A percentile compares a stretch with the other conserved stretches of the same genome.
These are phyloP conservation scores for Boleophthalmus pectinirostris DNA, from an alignment of 2,113 vertebrate genomes.

Conservation along the genomic window DNA sequence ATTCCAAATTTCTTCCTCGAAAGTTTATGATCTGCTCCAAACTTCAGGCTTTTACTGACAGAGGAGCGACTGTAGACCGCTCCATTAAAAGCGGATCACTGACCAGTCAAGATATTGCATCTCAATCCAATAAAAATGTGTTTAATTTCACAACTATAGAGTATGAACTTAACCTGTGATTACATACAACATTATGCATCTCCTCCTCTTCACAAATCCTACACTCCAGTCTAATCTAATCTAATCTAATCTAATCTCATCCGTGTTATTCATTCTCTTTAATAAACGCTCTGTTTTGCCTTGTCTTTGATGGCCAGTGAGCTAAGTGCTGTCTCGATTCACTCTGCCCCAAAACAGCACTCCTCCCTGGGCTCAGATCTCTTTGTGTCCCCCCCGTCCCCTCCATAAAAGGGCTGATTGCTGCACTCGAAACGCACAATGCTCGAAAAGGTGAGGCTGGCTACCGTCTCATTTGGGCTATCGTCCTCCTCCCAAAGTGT, in stretches of 20 bases:
- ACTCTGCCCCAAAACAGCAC: neutral
- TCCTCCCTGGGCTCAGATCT: neutral
- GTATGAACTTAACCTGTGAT: neutral
- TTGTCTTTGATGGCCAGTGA: neutral
- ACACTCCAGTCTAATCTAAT: neutral
- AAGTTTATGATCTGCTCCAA: no score
- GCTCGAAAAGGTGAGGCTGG: slow-evolving; percentile 28
- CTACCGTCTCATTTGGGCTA: slow-evolving; percentile 18
- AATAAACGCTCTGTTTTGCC: neutral
- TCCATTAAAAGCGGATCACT: no score
- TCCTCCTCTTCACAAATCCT: neutral
- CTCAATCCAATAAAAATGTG: no score
- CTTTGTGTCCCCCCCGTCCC: neutral
- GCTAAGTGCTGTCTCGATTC: neutral
- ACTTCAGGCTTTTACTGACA: no score
- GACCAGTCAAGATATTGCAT: no score
- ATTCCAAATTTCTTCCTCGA: no score
- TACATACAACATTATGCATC: neutral
- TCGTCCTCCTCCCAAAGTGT: slow-evolving; percentile 20
- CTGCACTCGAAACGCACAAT: slow-evolving; percentile 42
- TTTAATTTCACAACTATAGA: no score
- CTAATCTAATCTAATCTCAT: neutral
- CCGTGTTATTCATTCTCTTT: neutral
- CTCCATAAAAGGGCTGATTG: slow-evolving; percentile 34
- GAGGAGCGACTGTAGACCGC: no score